Base-by-base conservation (phyloP, 64 coral and sea anemone genomes). In the Actinia tenebrosa region DNA sequence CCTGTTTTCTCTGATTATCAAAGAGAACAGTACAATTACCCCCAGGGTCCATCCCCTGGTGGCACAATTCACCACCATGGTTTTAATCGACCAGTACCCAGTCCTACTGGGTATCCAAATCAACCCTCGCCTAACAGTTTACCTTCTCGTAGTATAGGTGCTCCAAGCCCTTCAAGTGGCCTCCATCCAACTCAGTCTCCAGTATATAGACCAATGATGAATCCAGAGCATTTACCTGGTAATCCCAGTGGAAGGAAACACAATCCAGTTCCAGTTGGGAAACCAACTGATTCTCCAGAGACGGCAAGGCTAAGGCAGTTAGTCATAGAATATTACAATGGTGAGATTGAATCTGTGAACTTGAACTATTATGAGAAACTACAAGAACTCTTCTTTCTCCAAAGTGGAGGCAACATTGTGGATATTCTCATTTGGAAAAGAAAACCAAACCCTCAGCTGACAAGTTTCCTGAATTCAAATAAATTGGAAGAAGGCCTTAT, bases 331-430 rank as follows among this genome's bases (percentile, higher is more conserved):
- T 98, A 92, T 91, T 98, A 92, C 79, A 91, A 87, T 44, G 82
- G 88, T 87, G 93, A 98, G 58, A 87, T 92, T 54, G 92, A 98
- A 90, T 88, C 80, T 64, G 68, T 98, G 47, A 94, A 92, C 64
- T 82, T 87, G 3, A 94, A 94, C 18, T 98, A 85, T 92, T 89
- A 89, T 13, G 92, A 98, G 69, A 98, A 94, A 64, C 83, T 98
- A 16, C 96, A 98, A 71, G 96, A 98, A 58, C 60, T 98, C n/a
- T 98, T 72, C 88, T 98, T 98, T 90, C 96, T 98, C 79, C 96
- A 98, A 85, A 89, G 55, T 92, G 96, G 96, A 58, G 92, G 92
- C 25, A 94, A 94, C 45, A 79, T 98, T 53, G 91, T 98, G 87
- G 96, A 98, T 86, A 94, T 92, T 87, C 88, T 91, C 1, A 61